Evolutionary conservation across 2,113 vertebrate genomes (phyloP).

Genomic region (Elephantulus edwardii): DNA sequence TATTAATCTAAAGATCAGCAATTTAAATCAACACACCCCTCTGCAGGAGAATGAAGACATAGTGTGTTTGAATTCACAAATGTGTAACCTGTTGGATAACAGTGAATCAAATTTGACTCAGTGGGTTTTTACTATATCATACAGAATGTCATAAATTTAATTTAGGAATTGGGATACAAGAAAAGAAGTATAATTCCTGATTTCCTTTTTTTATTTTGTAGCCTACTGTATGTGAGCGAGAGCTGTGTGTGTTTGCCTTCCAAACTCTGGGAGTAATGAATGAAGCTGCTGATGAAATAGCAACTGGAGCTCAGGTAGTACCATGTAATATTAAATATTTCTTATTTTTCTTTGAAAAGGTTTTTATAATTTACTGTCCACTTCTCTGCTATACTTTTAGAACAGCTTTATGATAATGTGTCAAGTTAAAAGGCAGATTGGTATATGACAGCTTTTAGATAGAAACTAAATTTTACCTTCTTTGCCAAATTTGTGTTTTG

Average conservation of each 20-base stretch:
- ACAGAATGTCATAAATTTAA: neutral
- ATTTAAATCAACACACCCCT: too few species aligned
- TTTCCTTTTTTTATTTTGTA: conserved; percentile 71
- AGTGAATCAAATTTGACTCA: too few species aligned
- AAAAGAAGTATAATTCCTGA: neutral
- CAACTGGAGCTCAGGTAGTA: conserved; percentile 94
- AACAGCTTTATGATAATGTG: neutral
- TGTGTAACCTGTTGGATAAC: too few species aligned
- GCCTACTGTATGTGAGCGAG: conserved; percentile 94
- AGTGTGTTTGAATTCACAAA: too few species aligned
- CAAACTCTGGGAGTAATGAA: conserved; percentile 96
- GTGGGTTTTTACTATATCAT: too few species aligned
- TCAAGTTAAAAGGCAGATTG: neutral
- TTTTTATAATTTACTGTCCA: neutral
- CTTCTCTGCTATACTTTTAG: neutral
- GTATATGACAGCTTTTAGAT: neutral
- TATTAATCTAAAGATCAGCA: too few species aligned
- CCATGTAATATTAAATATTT: neutral
- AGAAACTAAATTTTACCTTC: neutral
- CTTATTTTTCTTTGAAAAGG: conserved; percentile 2
- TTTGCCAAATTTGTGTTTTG: neutral
- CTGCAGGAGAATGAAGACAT: too few species aligned
- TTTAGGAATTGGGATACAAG: neutral
- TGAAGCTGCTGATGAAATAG: conserved; percentile 94
- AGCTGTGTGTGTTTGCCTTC: conserved; percentile 94